Base-by-base conservation (phyloP, 2,888 invertebrate genomes). In the Ichneumon xanthorius region DNA sequence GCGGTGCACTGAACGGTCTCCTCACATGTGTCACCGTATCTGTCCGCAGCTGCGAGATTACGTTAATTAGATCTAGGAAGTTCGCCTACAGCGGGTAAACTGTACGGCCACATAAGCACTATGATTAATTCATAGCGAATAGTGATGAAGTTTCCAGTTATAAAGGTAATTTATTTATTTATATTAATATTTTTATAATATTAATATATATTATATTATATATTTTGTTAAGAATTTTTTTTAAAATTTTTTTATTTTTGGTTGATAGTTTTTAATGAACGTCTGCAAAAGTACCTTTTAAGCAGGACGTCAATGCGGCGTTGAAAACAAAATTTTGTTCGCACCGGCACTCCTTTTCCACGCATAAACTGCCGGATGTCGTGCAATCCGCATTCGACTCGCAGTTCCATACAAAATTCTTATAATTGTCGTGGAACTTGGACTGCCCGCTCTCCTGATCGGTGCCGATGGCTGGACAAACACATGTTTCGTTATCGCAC, bases 1-100 rank as follows among this genome's bases (percentile, higher is more conserved):
- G 78, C 72, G 2, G 90, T 89, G 71, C 92, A 92, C 77, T 92
- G 92, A 9, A 87, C 40, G 14, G 89, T 88, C 70, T 92, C 92
- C 14, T 86, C 82, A 81, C 92, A 92, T 11, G 30, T 4, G 26
- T 89, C 90, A 1, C 87, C 89, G 22, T 89, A 89, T 30, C 45
- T 67, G 6, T 80, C 88, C 14, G 87, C 91, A 11, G 88, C 92
- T 92, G 53, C 11, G 40, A 79, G 26, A 78, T n/a, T 48, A 22
- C 26, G n/a, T 63, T 11, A 77, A 53, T 45, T 33, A 65, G 33
- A 63, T 72, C 30, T 22, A 4, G 26, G 58, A 58, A 45, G 16
- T 53, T 71, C 19, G 61, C 22, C 14, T 16, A 61, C 14, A 61
- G 30, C 30, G 61, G 4, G 11, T 5, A 16, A 16, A 26, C 16